Evolutionary conservation across 2,113 vertebrate species (phyloP), one percentile per base, ranked within the genome.

Genomic region (Spermophilus dauricus): DNA sequence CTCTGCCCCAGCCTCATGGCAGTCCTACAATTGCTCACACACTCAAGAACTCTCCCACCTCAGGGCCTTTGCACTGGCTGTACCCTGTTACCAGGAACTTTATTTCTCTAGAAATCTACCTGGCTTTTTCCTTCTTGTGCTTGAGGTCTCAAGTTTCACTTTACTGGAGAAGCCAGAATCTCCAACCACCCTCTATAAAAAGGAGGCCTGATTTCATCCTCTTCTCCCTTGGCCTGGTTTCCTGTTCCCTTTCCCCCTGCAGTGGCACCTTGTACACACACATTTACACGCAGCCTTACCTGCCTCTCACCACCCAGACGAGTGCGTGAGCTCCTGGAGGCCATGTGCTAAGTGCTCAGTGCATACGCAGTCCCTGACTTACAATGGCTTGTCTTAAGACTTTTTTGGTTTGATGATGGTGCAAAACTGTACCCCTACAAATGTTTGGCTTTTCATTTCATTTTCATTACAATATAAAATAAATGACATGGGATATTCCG

Each of bases 221-320:
- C 53, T 3, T 17, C 30, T 77, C 12, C 17, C n/a, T 34, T 14
- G 14, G 5, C 42, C 30, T 34, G 17, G 34, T 4, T n/a, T 78
- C 13, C 28, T 42, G 20, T 24, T 14, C 69, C 17, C 39, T 5
- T 28, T 5, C 24, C 6, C 16, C 7, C 17, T 69, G 13, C 26
- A 5, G 26, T 26, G 4, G 8, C 70, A 56, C 3, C 2, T n/a
- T 14, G 12, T 28, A 17, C 26, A 39, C 34, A 6, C 6, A 77
- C 28, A 9, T 45, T 28, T 4, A 13, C 5, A 26, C 1, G 1
- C 28, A 51, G 26, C 17, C 12, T 34, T 6, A 1, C 14, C 32
- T 42, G 4, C 8, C 58, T 78, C 28, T 65, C 30, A 34, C 45
- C 56, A 78, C 72, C 72, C 58, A 39, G 69, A 20, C 67, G 37